Evolutionary conservation across 2,113 vertebrate genomes (phyloP).

Genomic region (Natator depressus): DNA sequence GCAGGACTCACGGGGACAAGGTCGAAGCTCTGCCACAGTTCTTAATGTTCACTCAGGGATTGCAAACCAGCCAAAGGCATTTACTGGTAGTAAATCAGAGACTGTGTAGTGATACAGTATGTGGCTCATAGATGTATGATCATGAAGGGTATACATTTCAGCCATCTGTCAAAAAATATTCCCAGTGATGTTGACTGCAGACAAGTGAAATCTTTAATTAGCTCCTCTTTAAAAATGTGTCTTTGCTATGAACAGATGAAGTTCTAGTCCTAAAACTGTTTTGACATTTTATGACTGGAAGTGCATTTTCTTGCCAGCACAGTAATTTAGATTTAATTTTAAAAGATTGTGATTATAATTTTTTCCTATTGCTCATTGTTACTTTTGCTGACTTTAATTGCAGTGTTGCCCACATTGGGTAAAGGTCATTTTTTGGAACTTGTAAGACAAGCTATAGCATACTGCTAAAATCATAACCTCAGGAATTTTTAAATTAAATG

Average conservation of each 20-base stretch:
- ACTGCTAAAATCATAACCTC: conserved; percentile 14
- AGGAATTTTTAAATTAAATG: conserved; percentile 53
- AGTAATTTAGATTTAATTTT: conserved; percentile 34
- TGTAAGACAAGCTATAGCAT: conserved; percentile 6
- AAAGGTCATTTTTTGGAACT: conserved; percentile 29
- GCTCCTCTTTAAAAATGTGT: not conserved
- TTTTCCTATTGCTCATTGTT: conserved; percentile 42
- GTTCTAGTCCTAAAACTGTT: conserved; percentile 13
- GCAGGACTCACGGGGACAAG: too few species aligned
- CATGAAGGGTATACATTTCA: not conserved
- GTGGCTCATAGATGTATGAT: too few species aligned
- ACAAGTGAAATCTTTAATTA: conserved; percentile 30
- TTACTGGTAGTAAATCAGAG: too few species aligned
- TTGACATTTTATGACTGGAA: conserved; percentile 6
- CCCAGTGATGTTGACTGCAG: accelerated
- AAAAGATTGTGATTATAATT: conserved; percentile 2
- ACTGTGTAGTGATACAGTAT: not conserved
- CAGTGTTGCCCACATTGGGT: conserved; percentile 5
- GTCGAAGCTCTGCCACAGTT: not conserved
- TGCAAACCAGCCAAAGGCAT: not conserved
- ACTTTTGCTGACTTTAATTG: conserved; percentile 46
- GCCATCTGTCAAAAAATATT: not conserved
- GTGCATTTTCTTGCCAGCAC: conserved; percentile 7
- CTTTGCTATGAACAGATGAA: not conserved
- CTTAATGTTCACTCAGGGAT: not conserved